Evolutionary conservation across 2,888 invertebrate species (phyloP), one percentile per base, ranked within the genome.

Genomic region (Julus scandinavius): DNA sequence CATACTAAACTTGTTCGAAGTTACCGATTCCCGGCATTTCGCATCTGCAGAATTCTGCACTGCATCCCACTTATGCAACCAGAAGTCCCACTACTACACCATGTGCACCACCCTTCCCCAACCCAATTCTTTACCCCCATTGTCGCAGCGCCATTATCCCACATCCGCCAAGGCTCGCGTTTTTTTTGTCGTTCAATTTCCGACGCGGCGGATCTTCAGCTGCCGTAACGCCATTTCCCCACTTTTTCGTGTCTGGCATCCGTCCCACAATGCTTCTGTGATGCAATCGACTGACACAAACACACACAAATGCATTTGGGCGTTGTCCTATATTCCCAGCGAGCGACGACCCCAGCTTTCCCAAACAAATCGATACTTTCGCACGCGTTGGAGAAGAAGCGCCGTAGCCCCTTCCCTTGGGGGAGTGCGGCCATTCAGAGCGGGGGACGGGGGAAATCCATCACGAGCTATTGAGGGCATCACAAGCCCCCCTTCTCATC

Each of bases 221-320:
- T 63, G 3, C 63, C n/a, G 63, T 4, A 63, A n/a, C 63, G 63
- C 63, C 63, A 63, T 63, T 63, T 63, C 63, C n/a, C 63, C 63
- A 17, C n/a, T 63, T 63, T 63, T 63, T 63, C n/a, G 63, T n/a
- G 63, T 63, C 63, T 63, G 63, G 63, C 63, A 63, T n/a, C 63
- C 63, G 63, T n/a, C 63, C 63, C n/a, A 63, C 63, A 63, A 63
- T 63, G 63, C 63, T 63, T 63, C 63, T 17, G 63, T 63, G 63
- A 63, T 63, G 63, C n/a, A 63, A 63, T 63, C 63, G n/a, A 63
- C 63, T 63, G 63, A 63, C 63, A 63, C 63, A 63, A 63, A 63
- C 63, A 63, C 63, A 63, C 63, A 54, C 13, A 54, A 54, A 63
- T 63, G 17, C 63, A 63, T 63, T 63, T 63, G 63, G 63, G 63